Conservation (phyloP, 2,113 vertebrate genomes). For the Alethe castanea region DNA sequence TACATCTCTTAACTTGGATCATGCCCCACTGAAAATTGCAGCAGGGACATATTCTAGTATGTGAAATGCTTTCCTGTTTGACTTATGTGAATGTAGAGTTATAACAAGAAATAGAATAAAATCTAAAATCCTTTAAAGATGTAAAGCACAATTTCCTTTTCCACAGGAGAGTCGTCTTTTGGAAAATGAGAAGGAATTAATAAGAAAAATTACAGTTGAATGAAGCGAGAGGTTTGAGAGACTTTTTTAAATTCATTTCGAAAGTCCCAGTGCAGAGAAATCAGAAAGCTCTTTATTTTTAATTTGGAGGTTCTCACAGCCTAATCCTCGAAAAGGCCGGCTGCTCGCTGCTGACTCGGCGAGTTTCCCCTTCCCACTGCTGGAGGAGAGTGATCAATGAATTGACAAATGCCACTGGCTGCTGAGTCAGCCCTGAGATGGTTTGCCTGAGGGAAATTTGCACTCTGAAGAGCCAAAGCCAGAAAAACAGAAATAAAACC, state of each 20-base stretch:
- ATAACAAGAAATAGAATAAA: constrained; percentile 26
- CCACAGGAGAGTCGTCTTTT: not conserved
- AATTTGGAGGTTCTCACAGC: constrained; percentile 34
- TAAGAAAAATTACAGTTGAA: constrained; percentile 31
- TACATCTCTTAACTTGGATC: not conserved
- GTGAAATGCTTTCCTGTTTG: not conserved
- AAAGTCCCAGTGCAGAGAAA: constrained; percentile 36
- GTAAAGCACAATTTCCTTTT: constrained; percentile 25
- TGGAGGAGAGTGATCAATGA: constrained; percentile 45
- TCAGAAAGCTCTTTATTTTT: constrained; percentile 29
- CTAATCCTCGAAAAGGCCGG: not conserved
- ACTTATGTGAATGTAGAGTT: not conserved
- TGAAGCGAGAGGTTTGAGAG: constrained; percentile 7
- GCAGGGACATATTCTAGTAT: not conserved
- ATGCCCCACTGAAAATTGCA: not conserved
- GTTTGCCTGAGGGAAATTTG: constrained; percentile 2
- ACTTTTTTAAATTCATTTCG: not conserved
- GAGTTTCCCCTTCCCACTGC: not conserved
- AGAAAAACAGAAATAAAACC: constrained; percentile 8
- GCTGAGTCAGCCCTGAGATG: constrained; percentile 54
- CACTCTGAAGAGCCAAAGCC: not conserved
- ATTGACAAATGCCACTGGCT: constrained; percentile 59
- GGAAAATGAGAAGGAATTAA: constrained; percentile 37
- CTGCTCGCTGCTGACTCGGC: constrained; percentile 34
- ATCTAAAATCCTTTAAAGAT: constrained; percentile 28